Conservation (phyloP, 2,113 vertebrate species). For the Hydrochoerus hydrochaeris region DNA sequence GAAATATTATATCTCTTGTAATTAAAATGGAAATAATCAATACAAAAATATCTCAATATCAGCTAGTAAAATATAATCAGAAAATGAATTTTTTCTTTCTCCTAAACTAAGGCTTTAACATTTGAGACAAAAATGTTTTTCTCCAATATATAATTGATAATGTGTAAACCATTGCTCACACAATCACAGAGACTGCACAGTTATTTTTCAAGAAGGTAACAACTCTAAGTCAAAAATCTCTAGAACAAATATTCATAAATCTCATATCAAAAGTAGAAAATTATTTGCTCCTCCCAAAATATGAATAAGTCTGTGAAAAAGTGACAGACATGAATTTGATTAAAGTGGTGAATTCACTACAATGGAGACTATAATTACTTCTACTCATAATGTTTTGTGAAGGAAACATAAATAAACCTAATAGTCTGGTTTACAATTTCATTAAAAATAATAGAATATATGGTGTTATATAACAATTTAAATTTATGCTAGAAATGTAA, state of each 20-base stretch:
- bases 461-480: not conserved
- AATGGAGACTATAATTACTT: not conserved
- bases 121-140: not conserved
- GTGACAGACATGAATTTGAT: not conserved
- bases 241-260: not conserved
- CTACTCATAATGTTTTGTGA: not conserved
- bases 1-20: not conserved
- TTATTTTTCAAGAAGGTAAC: not conserved
- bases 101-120: not conserved
- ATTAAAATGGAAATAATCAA: not conserved
- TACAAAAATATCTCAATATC: not conserved
- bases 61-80: not conserved
- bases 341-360: not conserved
- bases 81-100: not conserved
- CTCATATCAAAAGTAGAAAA: not conserved
- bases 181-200: not conserved
- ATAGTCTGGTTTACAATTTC: constrained; percentile 7
- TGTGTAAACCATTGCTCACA: not conserved
- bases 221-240: constrained; percentile 22
- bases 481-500: not conserved
- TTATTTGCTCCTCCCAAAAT: not conserved
- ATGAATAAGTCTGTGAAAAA: not conserved
- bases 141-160: not conserved
- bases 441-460: not conserved
- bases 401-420: not conserved